Base-by-base conservation (phyloP, 2,113 vertebrate genomes). In the Stercorarius parasiticus region DNA sequence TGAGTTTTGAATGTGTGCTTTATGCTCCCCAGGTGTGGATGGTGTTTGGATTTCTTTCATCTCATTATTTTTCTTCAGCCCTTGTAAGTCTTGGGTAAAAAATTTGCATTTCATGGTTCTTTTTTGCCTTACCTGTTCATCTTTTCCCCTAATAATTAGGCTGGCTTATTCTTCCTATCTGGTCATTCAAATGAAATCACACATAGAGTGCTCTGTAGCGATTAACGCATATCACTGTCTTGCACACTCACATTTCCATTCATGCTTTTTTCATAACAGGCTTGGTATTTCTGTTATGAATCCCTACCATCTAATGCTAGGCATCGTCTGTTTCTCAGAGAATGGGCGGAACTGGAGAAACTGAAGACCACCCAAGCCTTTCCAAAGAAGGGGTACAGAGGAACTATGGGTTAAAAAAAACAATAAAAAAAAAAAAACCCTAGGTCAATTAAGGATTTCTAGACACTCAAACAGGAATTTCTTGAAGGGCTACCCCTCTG, bases 291-390 rank as follows among this genome's bases (percentile, higher is more conserved):
- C 42, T 89, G 14, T n/a, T 59, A 38, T 19, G 71, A 81, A 83
- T 69, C 34, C 45, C 19, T 26, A 29, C 17, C n/a, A 42, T 17
- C 16, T 42, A 27, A n/a, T 22, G 6, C 11, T 17, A 55, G 17
- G 19, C 13, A 67, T 45, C 66, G 59, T 9, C 49, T 66, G 0
- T 80, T 86, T 69, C 49, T 81, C 53, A 61, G 52, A 30, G n/a
- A 72, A 55, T 2, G 42, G 29, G 53, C 11, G 42, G 50, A 74
- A 58, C 4, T 45, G 26, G 25, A 59, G 38, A 81, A 80, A 89
- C 0, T 1, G 10, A 22, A 16, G 25, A 36, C 6, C 8, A 53
- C 1, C 2, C 15, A 52, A 70, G 27, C 8, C 17, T 66, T 81
- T 43, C 40, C 19, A 66, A 67, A 5, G 3, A 65, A 58, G 8